Percentiles rank a stretch among this genome's conserved stretches.
These are phyloP conservation scores for Ceratosolen fusciceps DNA, from an alignment of 1,140 invertebrate genomes.

Conservation along the genomic window DNA sequence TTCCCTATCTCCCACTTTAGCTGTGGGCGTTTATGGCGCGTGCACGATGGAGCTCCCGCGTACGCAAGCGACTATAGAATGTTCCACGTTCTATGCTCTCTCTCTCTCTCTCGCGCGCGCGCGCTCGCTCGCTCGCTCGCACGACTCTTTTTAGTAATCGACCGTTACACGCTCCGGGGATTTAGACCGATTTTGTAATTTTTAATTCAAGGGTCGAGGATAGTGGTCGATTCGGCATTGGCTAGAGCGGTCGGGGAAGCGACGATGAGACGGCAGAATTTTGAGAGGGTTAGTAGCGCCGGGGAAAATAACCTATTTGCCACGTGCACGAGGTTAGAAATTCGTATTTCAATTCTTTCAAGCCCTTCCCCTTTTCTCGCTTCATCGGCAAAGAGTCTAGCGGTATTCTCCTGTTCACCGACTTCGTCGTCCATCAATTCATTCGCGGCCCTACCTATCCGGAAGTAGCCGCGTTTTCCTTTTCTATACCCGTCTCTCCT, in stretches of 20 bases:
- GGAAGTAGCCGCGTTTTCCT: neutral
- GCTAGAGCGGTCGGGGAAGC: too few species aligned
- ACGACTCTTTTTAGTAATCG: neutral
- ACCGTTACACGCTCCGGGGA: neutral
- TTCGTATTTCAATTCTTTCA: neutral
- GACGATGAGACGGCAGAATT: slow-evolving; percentile 27
- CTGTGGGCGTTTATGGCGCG: neutral
- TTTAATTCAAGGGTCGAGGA: neutral
- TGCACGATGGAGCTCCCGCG: too few species aligned
- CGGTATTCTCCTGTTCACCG: neutral
- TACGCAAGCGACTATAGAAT: slow-evolving; percentile 21
- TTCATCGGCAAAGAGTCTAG: neutral
- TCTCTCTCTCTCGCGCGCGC: neutral
- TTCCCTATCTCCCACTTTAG: neutral
- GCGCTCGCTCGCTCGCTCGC: too few species aligned
- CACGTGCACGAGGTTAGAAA: slow-evolving; percentile 46
- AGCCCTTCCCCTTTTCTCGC: neutral
- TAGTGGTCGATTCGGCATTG: neutral
- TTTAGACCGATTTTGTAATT: neutral
- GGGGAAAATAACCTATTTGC: slow-evolving; percentile 39
- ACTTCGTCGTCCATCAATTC: neutral
- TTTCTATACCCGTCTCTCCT: too few species aligned
- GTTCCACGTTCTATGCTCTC: slow-evolving; percentile 33
- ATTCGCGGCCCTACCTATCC: neutral
- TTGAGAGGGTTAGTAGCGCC: neutral